Evolutionary conservation across 2,888 invertebrate species (phyloP).

Genomic region (Drosophila dives): DNA sequence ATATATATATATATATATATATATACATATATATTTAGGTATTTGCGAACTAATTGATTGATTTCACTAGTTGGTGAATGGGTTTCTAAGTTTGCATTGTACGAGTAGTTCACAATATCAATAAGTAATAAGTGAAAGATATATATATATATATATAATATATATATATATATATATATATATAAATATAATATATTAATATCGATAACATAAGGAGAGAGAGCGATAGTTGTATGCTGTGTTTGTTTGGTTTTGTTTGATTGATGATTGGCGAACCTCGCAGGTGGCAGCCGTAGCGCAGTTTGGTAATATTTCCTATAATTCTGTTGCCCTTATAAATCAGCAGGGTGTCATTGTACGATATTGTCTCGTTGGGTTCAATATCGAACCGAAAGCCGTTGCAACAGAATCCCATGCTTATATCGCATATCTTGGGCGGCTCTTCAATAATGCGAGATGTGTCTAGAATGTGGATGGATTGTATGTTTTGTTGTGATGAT

Average conservation of each 20-base stretch:
- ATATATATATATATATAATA: conserved; percentile 14
- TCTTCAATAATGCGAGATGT: conserved; percentile 76
- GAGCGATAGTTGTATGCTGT: conserved; percentile 27
- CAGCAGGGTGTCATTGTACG: conserved; percentile 79
- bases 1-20: conserved; percentile 19
- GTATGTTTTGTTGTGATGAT: conserved; percentile 67
- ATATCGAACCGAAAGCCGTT: conserved; percentile 78
- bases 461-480: conserved; percentile 74
- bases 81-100: conserved; percentile 31
- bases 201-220: conserved; percentile 26
- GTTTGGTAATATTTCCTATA: conserved; percentile 82
- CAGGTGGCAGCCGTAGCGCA: conserved; percentile 75
- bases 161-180: conserved; percentile 11
- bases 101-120: conserved; percentile 35
- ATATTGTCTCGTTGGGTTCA: conserved; percentile 80
- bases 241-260: conserved; percentile 31
- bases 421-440: conserved; percentile 75
- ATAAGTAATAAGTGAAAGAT: conserved; percentile 7
- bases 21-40: conserved; percentile 17
- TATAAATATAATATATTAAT: conserved; percentile 8
- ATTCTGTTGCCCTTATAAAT: conserved; percentile 76
- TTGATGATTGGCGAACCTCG: conserved; percentile 72
- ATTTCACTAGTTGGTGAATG: conserved; percentile 19
- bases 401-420: conserved; percentile 79
- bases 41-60: conserved; percentile 19